A percentile compares a stretch with the other conserved stretches of the same genome.
Evolutionary conservation across 2,888 invertebrate species (phyloP).

Genomic region (Pyrrhosoma nymphula): DNA sequence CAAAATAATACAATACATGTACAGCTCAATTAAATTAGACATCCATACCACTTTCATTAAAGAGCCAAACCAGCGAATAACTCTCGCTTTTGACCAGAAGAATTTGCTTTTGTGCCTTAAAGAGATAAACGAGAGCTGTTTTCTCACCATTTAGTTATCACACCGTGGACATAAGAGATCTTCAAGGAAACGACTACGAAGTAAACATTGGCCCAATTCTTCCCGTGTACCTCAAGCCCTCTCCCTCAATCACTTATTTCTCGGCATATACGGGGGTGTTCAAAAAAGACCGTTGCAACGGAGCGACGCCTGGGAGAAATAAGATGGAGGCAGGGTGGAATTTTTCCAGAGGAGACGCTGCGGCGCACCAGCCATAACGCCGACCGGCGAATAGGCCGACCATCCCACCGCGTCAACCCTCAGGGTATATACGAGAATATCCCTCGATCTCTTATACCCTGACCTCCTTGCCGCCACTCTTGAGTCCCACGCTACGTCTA

Average conservation of each 20-base stretch:
- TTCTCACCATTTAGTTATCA: too few species aligned
- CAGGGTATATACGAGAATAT: conserved; percentile 19
- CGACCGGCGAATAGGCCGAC: background rate
- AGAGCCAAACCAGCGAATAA: too few species aligned
- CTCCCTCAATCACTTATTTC: background rate
- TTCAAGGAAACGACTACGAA: too few species aligned
- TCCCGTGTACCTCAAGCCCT: background rate
- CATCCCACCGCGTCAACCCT: conserved; percentile 49
- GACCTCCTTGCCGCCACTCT: background rate
- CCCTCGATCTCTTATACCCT: conserved; percentile 31
- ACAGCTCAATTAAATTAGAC: too few species aligned
- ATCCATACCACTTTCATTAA: too few species aligned
- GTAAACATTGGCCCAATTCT: background rate
- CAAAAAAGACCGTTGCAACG: background rate
- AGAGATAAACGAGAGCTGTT: too few species aligned
- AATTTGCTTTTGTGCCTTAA: too few species aligned
- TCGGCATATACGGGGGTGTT: background rate
- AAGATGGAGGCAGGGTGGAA: background rate
- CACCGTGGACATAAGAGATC: too few species aligned
- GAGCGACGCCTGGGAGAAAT: conserved; percentile 14
- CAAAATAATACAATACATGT: too few species aligned
- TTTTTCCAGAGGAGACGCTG: background rate
- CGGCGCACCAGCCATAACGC: conserved; percentile 33
- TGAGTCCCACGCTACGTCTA: background rate
- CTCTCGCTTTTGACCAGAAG: too few species aligned